Base-by-base conservation (phyloP, 1,140 invertebrate genomes). In the Lerema accius region DNA sequence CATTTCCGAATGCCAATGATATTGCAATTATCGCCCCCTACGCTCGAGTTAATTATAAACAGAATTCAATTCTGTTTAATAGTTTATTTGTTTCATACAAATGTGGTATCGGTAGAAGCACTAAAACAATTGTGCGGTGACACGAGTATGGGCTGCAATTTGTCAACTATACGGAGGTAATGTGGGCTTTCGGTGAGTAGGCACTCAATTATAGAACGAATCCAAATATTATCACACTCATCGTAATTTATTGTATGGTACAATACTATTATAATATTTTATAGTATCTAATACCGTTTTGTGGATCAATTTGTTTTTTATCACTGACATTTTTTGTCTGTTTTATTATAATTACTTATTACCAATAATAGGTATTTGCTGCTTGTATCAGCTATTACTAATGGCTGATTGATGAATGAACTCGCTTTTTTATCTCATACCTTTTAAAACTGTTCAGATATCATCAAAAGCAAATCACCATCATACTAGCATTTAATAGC, bases 51-150 rank as follows among this genome's bases (percentile, higher is more conserved):
- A 56, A 63, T 49, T 58, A 63, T 65, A 42, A 63, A 51, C 37
- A 51, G 40, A 55, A 45, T 32, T 64, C 61, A 39, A 23, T 53
- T 39, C 35, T 16, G 35, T 45, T 23, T 23, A 53, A 23, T 51
- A 51, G 16, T 32, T 51, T 76, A 78, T 77, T 75, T 76, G 73
- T 69, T 61, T 46, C 14, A 74, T 73, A 68, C 68, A 73, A 78
- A 69, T 71, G 73, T 19, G 67, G 74, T 72, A 74, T 62, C 60
- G 64, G 66, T 53, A 45, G 62, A 73, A 62, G 59, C 42, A 60
- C 70, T 76, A 76, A 82, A 83, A 80, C 79, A 83, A 83, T 76
- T 78, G 71, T 74, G 79, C 50, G 79, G 76, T 81, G 63, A 70
- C 74, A 5, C 76, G 63, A 65, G 68, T 63, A 75, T 76, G 77